Conservation (phyloP, 2,113 vertebrate genomes). For the Bothrops jararaca region DNA sequence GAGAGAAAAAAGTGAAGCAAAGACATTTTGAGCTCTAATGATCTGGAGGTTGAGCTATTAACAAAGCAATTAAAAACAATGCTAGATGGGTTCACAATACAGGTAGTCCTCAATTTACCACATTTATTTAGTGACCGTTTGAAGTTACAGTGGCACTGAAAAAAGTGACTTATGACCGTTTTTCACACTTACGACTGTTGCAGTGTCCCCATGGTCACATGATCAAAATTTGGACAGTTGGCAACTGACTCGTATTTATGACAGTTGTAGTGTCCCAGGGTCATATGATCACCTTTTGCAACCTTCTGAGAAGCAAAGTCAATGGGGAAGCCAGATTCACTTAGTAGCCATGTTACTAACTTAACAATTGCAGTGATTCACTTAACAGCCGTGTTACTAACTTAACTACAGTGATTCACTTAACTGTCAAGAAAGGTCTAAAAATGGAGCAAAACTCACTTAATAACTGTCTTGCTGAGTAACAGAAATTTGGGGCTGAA, state of each 20-base stretch:
- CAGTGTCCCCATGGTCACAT: not conserved
- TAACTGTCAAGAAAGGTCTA: not conserved
- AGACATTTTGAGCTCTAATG: not conserved
- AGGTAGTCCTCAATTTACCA: not conserved
- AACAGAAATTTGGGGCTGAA: not conserved
- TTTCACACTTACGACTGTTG: not conserved
- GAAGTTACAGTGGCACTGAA: not conserved
- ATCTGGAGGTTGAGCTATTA: not conserved
- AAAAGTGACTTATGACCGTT: not conserved
- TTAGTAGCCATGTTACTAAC: not conserved
- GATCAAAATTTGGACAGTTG: not conserved
- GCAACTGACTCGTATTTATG: not conserved
- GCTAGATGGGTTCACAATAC: not conserved
- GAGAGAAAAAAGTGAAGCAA: not conserved
- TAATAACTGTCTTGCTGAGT: not conserved
- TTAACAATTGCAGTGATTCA: not conserved
- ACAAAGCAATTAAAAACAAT: not conserved
- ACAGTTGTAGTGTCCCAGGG: rapidly evolving
- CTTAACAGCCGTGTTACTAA: not conserved
- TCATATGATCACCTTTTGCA: not conserved
- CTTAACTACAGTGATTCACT: not conserved
- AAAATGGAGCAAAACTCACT: not conserved
- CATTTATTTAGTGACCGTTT: not conserved
- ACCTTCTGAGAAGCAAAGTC: not conserved
- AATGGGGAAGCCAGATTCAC: not conserved